A percentile compares a stretch with the other conserved stretches of the same genome.
These are phyloP conservation scores for Campoletis sonorensis DNA, from an alignment of 1,140 invertebrate genomes.

Conservation along the genomic window DNA sequence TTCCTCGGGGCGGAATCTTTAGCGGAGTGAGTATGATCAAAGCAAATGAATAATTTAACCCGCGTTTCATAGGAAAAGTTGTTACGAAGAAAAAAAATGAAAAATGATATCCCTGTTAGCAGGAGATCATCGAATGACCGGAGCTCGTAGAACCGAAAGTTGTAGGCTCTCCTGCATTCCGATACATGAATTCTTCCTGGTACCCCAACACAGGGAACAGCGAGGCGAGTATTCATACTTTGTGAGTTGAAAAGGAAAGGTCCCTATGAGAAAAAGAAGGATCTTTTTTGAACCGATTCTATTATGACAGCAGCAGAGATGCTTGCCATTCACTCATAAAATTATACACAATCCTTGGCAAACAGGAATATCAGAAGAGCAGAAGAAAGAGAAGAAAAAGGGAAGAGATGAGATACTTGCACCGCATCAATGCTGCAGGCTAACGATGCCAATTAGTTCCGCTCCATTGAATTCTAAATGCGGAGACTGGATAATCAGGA, in stretches of 20 bases:
- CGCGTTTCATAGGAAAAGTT: constrained; percentile 49
- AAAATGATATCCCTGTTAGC: constrained; percentile 75
- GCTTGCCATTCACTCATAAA: not conserved
- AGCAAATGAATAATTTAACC: constrained; percentile 28
- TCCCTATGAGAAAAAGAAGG: too few species aligned
- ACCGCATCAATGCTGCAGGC: not conserved
- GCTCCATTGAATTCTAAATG: constrained; percentile 77
- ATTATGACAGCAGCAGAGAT: not conserved
- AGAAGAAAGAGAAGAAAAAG: constrained; percentile 6
- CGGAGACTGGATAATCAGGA: constrained; percentile 74
- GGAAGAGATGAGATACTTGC: constrained; percentile 2
- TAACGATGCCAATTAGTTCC: constrained; percentile 72
- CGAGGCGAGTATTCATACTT: not conserved
- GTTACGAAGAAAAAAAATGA: constrained; percentile 74
- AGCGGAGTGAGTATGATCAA: not conserved
- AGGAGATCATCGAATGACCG: constrained; percentile 68
- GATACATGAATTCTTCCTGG: not conserved
- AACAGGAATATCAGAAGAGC: not conserved
- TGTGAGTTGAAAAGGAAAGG: not conserved
- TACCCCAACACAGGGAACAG: not conserved
- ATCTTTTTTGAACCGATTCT: too few species aligned
- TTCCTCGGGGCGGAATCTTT: not conserved
- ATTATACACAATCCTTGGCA: not conserved
- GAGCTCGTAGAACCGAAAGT: constrained; percentile 60
- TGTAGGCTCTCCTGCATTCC: constrained; percentile 23